phyloP scores from a whole-genome alignment of 2,888 invertebrate species.

The Rutpela maculata region DNA sequence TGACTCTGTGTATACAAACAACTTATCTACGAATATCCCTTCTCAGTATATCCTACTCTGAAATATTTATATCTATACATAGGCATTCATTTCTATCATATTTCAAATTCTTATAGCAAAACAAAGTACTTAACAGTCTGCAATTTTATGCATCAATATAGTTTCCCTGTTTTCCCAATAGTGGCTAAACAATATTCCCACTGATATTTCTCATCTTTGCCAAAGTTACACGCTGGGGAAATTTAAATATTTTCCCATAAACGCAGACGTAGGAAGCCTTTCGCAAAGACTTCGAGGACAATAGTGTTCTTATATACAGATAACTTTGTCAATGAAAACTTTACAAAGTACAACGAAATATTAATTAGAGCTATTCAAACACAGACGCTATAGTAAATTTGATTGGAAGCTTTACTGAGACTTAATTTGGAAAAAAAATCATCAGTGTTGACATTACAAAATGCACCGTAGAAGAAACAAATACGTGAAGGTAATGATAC shows the following conservation, averaged over 20 bases:
- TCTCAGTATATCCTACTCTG: background rate
- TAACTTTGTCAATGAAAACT: background rate
- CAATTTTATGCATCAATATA: background rate
- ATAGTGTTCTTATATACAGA: background rate
- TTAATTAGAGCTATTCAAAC: background rate
- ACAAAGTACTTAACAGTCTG: background rate
- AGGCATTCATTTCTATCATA: background rate
- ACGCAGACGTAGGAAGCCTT: background rate
- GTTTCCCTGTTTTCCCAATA: background rate
- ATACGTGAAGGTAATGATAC: too few relatives aligned
- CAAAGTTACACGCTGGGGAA: background rate
- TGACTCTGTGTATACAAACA: background rate
- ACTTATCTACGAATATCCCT: background rate
- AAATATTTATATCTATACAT: background rate
- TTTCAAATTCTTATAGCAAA: background rate
- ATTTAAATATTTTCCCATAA: background rate
- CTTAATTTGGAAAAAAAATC: too few relatives aligned
- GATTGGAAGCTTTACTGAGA: too few relatives aligned
- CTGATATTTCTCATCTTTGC: background rate
- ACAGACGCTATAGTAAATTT: too few relatives aligned
- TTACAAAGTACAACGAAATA: background rate
- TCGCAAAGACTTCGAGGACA: too few relatives aligned
- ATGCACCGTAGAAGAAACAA: background rate
- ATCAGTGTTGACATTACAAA: too few relatives aligned
- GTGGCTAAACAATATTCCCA: background rate